Base-by-base conservation (phyloP, 2,797 vertebrate species). In the Ara ararauna region DNA sequence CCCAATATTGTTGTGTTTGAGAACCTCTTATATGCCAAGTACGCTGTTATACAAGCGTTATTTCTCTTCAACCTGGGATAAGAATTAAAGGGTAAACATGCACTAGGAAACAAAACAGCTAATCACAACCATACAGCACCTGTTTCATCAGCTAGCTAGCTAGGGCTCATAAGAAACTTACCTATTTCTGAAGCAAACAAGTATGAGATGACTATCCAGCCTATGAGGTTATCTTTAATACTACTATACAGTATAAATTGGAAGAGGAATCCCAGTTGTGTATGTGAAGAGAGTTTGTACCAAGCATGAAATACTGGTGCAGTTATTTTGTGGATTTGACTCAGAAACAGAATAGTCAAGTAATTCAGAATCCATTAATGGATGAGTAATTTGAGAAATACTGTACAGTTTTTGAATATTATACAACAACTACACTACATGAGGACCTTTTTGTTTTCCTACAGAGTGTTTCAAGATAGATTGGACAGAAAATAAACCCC, bases 291-390 rank as follows among this genome's bases (percentile, higher is more conserved):
- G 95, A 97, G 91, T 93, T 96, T 94, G 82, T 96, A 96, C 90
- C 82, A 93, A 93, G 89, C 83, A 94, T 68, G 81, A 93, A 96
- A 93, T 78, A 94, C 36, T 34, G 92, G 95, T 95, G 94, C 96
- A 94, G 94, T 94, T 96, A 73, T 45, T 94, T 85, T 96, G 90
- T 92, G 72, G 67, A 89, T 95, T 62, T 96, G 95, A 97, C 95
- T 96, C 94, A 96, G 79, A 89, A 97, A 97, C 93, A 96, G 85
- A 97, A 96, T 70, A 92, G 94, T 98, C 98, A 98, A 98, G 98
- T 98, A 98, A 97, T 97, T 96, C 68, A 97, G 96, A 97, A 97
- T 98, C 97, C 97, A 98, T 97, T 85, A 98, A 97, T 5, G 94
- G 96, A 94, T 73, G 83, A 97, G 93, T 93, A 96, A 92, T 81